These are phyloP conservation scores for Hiodon tergisus DNA, from an alignment of 2,113 vertebrate species.

Conservation along the genomic window DNA sequence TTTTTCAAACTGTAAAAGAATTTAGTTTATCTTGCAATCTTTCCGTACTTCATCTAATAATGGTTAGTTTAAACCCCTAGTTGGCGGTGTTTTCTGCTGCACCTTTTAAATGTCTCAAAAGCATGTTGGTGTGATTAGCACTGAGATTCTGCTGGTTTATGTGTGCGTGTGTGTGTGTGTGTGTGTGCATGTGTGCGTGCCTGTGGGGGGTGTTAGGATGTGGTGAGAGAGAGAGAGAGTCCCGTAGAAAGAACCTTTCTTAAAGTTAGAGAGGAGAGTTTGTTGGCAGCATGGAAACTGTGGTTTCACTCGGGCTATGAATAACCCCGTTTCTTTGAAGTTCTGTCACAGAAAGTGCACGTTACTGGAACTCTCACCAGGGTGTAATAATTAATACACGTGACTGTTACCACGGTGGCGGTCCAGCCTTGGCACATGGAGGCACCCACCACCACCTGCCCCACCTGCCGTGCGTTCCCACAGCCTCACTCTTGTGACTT, in stretches of 20 bases:
- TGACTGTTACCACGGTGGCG: slow-evolving; percentile 36
- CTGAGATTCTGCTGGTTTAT: not conserved
- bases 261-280: slow-evolving; percentile 38
- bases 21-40: no score
- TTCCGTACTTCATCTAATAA: no score
- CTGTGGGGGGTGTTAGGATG: slow-evolving; percentile 58
- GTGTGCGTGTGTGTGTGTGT: not conserved
- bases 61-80: no score
- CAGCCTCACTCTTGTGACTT: not conserved
- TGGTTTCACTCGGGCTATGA: slow-evolving; percentile 65
- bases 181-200: not conserved
- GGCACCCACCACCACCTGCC: not conserved
- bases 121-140: no score
- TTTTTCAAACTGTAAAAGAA: no score
- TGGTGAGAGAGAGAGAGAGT: slow-evolving; percentile 46
- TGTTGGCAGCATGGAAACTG: slow-evolving; percentile 61
- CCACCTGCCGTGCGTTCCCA: not conserved
- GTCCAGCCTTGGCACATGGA: not conserved
- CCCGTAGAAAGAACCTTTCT: slow-evolving; percentile 58
- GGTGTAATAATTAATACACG: slow-evolving; percentile 51
- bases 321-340: slow-evolving; percentile 69
- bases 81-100: no score
- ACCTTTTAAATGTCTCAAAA: no score
- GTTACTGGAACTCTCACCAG: slow-evolving; percentile 67
- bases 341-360: slow-evolving; percentile 65